Evolutionary conservation across 2,113 vertebrate genomes (phyloP).

Genomic region (Myrmecobius fasciatus): DNA sequence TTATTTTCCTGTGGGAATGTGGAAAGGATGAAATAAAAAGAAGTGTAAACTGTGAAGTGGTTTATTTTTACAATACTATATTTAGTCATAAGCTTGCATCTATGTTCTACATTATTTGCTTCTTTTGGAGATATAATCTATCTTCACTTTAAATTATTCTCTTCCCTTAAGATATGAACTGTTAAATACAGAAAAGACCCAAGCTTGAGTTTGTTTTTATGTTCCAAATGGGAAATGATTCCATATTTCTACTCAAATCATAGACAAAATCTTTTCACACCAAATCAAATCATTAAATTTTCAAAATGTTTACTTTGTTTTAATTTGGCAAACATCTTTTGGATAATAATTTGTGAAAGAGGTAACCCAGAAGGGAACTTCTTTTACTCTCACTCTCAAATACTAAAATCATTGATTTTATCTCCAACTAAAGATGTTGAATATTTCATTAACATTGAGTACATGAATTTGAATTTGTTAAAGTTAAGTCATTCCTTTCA

Average conservation of each 20-base stretch:
- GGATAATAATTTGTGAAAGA: not conserved
- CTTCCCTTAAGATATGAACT: not conserved
- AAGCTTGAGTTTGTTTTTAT: not conserved
- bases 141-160: not conserved
- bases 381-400: not conserved
- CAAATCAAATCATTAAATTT: not conserved
- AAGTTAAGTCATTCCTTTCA: not conserved
- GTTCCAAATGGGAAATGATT: not conserved
- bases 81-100: not conserved
- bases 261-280: not conserved
- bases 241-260: not conserved
- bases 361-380: not conserved
- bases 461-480: not conserved
- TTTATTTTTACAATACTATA: not conserved
- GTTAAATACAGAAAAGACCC: not conserved
- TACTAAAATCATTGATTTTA: not conserved
- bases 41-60: not conserved
- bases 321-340: not conserved
- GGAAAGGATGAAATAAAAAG: not conserved
- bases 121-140: not conserved
- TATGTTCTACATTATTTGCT: not conserved
- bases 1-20: not conserved
- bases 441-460: not conserved
- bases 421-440: not conserved
- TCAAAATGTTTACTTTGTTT: not conserved